These are phyloP conservation scores for Ricordea florida DNA, from an alignment of 92 coral and sea anemone genomes.

Conservation along the genomic window DNA sequence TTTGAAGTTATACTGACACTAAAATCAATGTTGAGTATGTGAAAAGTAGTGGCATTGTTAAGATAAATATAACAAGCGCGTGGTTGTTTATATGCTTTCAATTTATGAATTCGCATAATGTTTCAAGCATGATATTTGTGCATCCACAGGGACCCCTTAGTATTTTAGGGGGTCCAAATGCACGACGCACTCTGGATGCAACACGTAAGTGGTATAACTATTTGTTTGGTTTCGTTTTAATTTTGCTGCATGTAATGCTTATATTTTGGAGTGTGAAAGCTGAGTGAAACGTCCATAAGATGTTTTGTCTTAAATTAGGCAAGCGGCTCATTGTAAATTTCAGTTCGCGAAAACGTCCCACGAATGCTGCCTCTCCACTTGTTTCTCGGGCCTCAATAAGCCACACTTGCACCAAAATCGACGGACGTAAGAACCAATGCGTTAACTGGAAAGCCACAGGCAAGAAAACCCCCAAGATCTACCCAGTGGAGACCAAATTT, in stretches of 20 bases:
- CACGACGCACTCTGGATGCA: too few relatives aligned
- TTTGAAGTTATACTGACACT: too few relatives aligned
- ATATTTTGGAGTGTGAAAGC: constrained; percentile 16
- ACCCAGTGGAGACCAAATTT: constrained; percentile 28
- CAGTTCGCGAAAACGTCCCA: constrained; percentile 7
- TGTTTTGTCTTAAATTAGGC: constrained; percentile 24
- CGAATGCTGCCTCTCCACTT: neutral
- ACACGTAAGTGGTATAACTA: constrained; percentile 54
- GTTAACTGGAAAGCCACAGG: constrained; percentile 26
- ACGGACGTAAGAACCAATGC: too few relatives aligned
- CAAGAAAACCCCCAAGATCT: constrained; percentile 29
- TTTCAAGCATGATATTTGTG: too few relatives aligned
- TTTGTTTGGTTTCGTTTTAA: constrained; percentile 51
- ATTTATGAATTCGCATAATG: too few relatives aligned
- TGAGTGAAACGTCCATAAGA: constrained; percentile 5
- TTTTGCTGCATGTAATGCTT: constrained; percentile 32
- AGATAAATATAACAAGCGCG: too few relatives aligned
- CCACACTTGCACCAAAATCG: neutral
- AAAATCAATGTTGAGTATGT: too few relatives aligned
- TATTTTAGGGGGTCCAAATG: too few relatives aligned
- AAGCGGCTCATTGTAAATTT: constrained; percentile 31
- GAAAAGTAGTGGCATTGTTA: too few relatives aligned
- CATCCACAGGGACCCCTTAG: too few relatives aligned
- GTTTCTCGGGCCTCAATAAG: neutral
- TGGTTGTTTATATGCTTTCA: too few relatives aligned